Evolutionary conservation across 2,888 invertebrate species (phyloP).

Genomic region (Drosophila multiciliata): DNA sequence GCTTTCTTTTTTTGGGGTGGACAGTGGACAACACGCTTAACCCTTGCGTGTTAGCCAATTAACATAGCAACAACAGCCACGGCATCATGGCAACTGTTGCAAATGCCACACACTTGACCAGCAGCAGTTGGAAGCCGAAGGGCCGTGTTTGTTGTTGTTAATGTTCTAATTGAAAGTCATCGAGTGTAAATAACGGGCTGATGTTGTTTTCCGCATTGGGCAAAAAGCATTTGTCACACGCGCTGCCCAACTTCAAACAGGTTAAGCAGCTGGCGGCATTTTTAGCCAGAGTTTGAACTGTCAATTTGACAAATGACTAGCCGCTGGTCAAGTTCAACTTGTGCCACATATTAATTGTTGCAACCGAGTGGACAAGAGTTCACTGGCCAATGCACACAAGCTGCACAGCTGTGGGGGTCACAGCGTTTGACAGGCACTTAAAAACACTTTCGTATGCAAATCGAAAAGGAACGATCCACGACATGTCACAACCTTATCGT

Average conservation of each 20-base stretch:
- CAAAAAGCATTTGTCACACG: conserved; percentile 57
- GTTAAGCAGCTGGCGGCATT: conserved; percentile 65
- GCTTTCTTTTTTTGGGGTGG: conserved; percentile 15
- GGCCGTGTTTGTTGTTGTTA: conserved; percentile 22
- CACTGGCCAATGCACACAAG: conserved; percentile 62
- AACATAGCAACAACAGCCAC: conserved; percentile 55
- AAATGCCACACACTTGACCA: conserved; percentile 54
- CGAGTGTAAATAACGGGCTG: conserved; percentile 61
- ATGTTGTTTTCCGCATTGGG: conserved; percentile 41
- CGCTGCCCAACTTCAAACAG: conserved; percentile 63
- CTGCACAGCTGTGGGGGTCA: conserved; percentile 56
- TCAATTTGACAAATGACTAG: conserved; percentile 72
- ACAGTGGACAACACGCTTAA: conserved; percentile 49
- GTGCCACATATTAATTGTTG: conserved; percentile 46
- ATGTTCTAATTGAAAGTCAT: conserved; percentile 78
- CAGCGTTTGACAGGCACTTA: conserved; percentile 37
- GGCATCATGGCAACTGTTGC: conserved; percentile 15
- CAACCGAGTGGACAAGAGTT: conserved; percentile 57
- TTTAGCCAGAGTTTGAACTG: conserved; percentile 40
- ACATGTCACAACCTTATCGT: conserved; percentile 75
- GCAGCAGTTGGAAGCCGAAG: conserved; percentile 19
- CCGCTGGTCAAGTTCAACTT: conserved; percentile 54
- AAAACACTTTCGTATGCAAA: conserved; percentile 37
- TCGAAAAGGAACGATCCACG: conserved; percentile 31
- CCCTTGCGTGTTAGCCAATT: conserved; percentile 71